phyloP scores from a whole-genome alignment of 2,888 invertebrate genomes.

The Drosophila mayaguana region DNA sequence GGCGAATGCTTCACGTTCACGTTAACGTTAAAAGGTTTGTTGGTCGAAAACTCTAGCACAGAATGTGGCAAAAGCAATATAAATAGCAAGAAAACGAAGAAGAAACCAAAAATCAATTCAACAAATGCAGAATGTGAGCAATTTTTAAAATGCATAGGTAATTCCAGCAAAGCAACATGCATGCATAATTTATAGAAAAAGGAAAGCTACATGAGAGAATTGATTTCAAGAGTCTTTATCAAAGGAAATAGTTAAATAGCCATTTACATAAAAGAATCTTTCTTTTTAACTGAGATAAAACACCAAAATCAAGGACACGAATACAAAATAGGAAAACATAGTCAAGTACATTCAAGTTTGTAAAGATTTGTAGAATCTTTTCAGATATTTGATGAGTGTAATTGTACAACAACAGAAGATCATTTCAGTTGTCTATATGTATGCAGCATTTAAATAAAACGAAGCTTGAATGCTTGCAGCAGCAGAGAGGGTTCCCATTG shows the following conservation, averaged over 20 bases:
- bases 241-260: neutral
- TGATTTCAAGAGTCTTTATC: neutral
- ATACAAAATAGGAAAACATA: neutral
- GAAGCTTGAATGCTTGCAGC: too few relatives aligned
- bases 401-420: neutral
- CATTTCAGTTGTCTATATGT: too few relatives aligned
- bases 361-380: too few relatives aligned
- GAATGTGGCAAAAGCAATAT: neutral
- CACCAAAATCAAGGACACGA: neutral
- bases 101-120: constrained; percentile 24
- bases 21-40: neutral
- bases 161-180: neutral
- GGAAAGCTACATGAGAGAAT: too few relatives aligned
- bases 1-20: neutral
- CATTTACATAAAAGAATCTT: neutral
- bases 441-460: too few relatives aligned
- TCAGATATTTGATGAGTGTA: too few relatives aligned
- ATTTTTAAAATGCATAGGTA: neutral
- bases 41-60: constrained; percentile 8
- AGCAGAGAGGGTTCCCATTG: too few relatives aligned
- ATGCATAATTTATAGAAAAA: neutral
- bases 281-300: neutral
- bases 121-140: constrained; percentile 8
- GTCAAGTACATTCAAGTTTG: too few relatives aligned
- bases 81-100: neutral